Conservation (phyloP, 2,113 vertebrate genomes). For the Poicephalus gulielmi region DNA sequence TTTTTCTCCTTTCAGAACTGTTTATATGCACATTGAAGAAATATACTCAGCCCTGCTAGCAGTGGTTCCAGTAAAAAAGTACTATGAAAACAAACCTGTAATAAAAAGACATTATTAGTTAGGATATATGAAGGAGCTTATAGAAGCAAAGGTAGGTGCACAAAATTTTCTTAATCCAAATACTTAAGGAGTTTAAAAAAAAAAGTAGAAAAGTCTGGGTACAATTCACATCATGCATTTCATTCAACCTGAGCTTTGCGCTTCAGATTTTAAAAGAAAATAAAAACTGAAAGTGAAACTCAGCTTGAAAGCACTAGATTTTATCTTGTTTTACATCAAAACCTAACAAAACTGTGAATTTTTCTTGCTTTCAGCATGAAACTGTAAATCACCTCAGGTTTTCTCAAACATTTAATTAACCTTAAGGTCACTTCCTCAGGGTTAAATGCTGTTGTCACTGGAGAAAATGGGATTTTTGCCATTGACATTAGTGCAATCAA, state of each 20-base stretch:
- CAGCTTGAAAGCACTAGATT: not conserved
- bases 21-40: not conserved
- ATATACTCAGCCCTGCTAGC: not conserved
- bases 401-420: constrained; percentile 71
- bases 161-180: not conserved
- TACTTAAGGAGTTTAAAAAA: not conserved
- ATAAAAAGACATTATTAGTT: constrained; percentile 15
- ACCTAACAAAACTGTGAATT: constrained; percentile 59
- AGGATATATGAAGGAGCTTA: not conserved
- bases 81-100: constrained; percentile 12
- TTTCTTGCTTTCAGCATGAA: constrained; percentile 58
- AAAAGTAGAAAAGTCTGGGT: not conserved
- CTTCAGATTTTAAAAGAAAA: constrained; percentile 55
- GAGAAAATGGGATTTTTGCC: constrained; percentile 55
- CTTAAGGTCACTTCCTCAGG: constrained; percentile 57
- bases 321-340: constrained; percentile 65
- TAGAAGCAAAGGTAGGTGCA: not conserved
- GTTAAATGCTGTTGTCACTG: constrained; percentile 58
- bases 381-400: constrained; percentile 64
- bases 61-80: not conserved
- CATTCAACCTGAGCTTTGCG: not conserved
- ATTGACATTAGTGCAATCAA: constrained; percentile 39
- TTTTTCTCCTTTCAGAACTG: not conserved
- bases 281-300: constrained; percentile 50
- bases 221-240: not conserved